Evolutionary conservation across 2,888 invertebrate genomes (phyloP), one percentile per base, ranked within the genome.

Genomic region (Tanytarsus gracilentus): DNA sequence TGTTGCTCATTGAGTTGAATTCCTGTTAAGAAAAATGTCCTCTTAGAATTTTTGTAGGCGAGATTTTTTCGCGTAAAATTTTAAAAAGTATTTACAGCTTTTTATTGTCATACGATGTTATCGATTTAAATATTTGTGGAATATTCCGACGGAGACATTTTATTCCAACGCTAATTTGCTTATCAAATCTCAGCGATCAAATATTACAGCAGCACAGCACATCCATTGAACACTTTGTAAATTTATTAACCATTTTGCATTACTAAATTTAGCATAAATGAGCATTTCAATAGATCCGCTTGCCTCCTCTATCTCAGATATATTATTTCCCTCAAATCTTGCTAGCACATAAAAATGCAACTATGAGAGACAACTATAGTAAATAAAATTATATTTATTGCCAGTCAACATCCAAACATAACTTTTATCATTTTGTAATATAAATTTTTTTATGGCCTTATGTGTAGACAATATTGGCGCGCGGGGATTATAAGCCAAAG

Each of bases 211-310:
- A 14, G n/a, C 4, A 6, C 16, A 27, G 50, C 51, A 51, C 55
- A 56, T 56, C 56, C 11, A 44, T 56, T 56, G 56, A 44, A 44
- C 44, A 44, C 44, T 56, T 40, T 44, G 56, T 56, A 44, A 56
- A 56, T 56, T 56, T 56, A 56, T 44, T 56, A 39, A 56, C 44
- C 56, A 44, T 26, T 44, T 55, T 18, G 9, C 56, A 29, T 25
- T 39, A 25, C 55, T 55, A 14, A 39, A 25, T 56, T 56, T 26
- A 56, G 27, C 56, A 56, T 56, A 56, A 56, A 44, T 39, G 44
- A 56, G 29, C 56, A 29, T 40, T 56, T 44, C 44, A 56, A 56
- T 56, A 56, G 56, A 56, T 56, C 44, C 56, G 56, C 44, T 56
- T 56, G n/a, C n/a, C n/a, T n/a, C n/a, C 39, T 21, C 25, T 9